phyloP scores from a whole-genome alignment of 2,113 vertebrate species.

The Prietella phreatophila region DNA sequence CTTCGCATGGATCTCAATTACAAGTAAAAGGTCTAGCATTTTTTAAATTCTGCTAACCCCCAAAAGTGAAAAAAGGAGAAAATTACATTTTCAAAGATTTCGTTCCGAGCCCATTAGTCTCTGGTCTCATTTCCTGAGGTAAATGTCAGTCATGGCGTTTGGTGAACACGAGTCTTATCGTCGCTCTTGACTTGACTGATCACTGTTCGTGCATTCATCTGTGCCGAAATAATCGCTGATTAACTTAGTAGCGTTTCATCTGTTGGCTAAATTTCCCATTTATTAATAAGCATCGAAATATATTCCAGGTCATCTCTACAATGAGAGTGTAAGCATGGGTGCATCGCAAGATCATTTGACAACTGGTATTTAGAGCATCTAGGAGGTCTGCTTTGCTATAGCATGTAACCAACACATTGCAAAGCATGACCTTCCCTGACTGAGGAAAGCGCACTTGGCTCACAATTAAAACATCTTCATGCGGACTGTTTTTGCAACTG shows the following conservation, averaged over 20 bases:
- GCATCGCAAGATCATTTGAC: background rate
- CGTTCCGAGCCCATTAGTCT: background rate
- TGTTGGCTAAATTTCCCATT: background rate
- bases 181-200: background rate
- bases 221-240: background rate
- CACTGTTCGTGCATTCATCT: background rate
- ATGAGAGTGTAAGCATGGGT: background rate
- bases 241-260: background rate
- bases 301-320: background rate
- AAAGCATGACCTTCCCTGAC: background rate
- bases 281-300: background rate
- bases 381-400: background rate
- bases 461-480: background rate
- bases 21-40: background rate
- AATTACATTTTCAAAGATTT: background rate
- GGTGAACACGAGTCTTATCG: background rate
- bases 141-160: background rate
- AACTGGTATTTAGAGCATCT: background rate
- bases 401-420: background rate
- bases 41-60: background rate
- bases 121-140: background rate
- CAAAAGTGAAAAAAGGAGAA: background rate
- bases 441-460: background rate
- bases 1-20: background rate
- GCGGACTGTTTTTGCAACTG: too few relatives aligned